Percentiles rank a stretch among this genome's conserved stretches.
Evolutionary conservation across 2,113 vertebrate species (phyloP).

Genomic region (Callocephalon fimbriatum): DNA sequence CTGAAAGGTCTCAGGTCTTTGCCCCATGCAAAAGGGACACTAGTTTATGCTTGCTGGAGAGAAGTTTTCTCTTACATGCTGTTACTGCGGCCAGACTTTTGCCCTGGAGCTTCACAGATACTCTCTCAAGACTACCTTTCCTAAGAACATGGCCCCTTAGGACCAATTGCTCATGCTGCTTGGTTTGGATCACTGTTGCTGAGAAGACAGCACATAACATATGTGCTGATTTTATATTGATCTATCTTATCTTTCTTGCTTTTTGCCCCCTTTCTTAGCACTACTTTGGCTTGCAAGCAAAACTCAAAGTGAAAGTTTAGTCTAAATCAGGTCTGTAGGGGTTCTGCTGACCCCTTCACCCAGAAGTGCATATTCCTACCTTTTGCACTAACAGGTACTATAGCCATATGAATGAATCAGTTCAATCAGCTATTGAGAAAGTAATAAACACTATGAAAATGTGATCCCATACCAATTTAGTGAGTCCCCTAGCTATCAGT

Average conservation of each 20-base stretch:
- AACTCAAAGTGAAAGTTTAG: background rate
- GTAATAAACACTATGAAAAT: background rate
- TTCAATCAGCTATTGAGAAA: background rate
- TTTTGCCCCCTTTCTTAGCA: background rate
- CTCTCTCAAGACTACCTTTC: background rate
- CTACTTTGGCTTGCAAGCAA: background rate
- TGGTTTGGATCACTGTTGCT: background rate
- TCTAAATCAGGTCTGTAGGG: background rate
- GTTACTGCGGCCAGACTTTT: background rate
- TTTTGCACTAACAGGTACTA: background rate
- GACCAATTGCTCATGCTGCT: background rate
- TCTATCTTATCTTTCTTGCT: background rate
- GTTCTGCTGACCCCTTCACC: background rate
- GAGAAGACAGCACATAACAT: background rate
- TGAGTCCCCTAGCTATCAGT: background rate
- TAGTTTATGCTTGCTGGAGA: background rate
- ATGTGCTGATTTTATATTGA: background rate
- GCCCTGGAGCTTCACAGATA: background rate
- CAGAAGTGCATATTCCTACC: background rate
- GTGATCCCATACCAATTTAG: background rate
- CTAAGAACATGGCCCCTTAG: fast-evolving
- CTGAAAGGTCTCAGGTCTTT: background rate
- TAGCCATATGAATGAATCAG: background rate
- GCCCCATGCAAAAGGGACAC: background rate
- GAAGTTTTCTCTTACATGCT: background rate